phyloP scores from a whole-genome alignment of 1,140 invertebrate species.

The Nasonia longicornis region DNA sequence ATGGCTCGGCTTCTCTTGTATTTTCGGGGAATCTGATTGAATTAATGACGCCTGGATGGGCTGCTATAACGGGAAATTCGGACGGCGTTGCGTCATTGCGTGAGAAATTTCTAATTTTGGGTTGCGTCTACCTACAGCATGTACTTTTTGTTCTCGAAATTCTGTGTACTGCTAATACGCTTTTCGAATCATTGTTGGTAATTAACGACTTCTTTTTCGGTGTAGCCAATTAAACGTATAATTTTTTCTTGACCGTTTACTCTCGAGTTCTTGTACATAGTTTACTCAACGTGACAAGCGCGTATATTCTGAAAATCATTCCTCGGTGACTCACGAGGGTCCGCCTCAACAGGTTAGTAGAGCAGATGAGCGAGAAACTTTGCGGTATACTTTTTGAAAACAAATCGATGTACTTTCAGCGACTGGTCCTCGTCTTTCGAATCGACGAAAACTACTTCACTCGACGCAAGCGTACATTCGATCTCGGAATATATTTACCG shows the following conservation, averaged over 20 bases:
- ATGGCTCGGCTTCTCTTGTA: background rate
- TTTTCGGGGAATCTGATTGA: conserved; percentile 25
- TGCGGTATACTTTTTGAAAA: no score
- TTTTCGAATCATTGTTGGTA: background rate
- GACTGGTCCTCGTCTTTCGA: no score
- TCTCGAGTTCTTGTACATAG: no score
- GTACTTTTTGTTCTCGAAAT: background rate
- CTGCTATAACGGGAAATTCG: background rate
- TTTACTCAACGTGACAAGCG: no score
- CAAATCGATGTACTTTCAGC: no score
- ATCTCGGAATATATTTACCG: conserved; percentile 18
- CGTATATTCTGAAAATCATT: no score
- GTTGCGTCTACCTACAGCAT: background rate
- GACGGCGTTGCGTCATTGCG: background rate
- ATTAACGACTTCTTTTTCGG: background rate
- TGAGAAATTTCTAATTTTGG: background rate
- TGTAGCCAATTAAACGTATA: background rate
- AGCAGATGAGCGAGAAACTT: background rate
- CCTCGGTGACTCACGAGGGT: no score
- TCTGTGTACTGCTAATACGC: no score
- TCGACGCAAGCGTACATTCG: background rate
- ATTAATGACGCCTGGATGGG: conserved; percentile 16
- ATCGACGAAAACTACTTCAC: no score
- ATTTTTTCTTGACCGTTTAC: background rate
- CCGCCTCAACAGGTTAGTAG: background rate